Evolutionary conservation across 2,113 vertebrate genomes (phyloP).

Genomic region (Chamaea fasciata): DNA sequence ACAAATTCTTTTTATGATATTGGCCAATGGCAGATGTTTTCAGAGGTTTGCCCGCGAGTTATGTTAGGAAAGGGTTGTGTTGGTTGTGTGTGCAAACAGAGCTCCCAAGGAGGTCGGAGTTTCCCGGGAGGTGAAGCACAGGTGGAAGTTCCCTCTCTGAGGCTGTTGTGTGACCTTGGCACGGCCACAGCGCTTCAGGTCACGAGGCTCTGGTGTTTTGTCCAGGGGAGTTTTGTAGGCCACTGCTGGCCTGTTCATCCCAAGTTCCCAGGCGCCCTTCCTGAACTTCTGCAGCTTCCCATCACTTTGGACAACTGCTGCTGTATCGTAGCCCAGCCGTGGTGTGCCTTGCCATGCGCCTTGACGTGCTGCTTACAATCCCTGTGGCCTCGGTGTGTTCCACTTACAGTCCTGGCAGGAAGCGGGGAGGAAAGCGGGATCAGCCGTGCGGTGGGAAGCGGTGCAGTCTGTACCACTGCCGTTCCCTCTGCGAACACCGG

Average conservation of each 20-base stretch:
- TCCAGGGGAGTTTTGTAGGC: background rate
- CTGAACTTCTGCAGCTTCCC: background rate
- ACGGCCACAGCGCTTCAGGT: accelerated
- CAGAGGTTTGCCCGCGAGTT: accelerated
- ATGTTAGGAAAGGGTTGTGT: background rate
- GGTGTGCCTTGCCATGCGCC: background rate
- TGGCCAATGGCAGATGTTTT: background rate
- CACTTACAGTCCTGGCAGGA: accelerated
- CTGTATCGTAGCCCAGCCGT: background rate
- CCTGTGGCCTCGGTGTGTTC: background rate
- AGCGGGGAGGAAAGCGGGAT: background rate
- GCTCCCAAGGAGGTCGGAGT: accelerated
- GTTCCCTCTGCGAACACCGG: accelerated
- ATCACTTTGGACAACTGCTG: background rate
- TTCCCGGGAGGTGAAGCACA: background rate
- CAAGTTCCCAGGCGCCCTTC: background rate
- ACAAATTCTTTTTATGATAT: accelerated
- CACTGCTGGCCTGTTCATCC: background rate
- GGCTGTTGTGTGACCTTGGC: background rate
- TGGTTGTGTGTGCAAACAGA: background rate
- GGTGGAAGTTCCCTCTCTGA: background rate
- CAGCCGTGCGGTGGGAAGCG: background rate
- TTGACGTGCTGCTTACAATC: background rate
- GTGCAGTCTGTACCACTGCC: accelerated
- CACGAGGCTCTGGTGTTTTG: accelerated